Evolutionary conservation across 2,888 invertebrate species (phyloP).

Genomic region (Carabus problematicus): DNA sequence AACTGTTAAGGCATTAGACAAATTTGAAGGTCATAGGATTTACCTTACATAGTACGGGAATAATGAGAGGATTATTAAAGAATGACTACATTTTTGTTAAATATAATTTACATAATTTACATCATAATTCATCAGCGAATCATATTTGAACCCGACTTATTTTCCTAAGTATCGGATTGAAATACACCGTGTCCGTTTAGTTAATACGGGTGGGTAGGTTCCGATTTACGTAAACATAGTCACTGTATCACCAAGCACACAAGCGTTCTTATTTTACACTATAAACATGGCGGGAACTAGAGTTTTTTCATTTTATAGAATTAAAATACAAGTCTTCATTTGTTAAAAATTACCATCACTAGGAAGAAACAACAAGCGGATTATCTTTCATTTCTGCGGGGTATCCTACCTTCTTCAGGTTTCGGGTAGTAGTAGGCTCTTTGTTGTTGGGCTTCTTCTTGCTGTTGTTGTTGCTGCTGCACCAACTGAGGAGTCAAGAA

Average conservation of each 20-base stretch:
- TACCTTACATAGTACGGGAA: no score
- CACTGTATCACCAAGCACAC: not conserved
- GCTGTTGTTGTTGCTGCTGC: conserved; percentile 54
- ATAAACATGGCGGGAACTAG: conserved; percentile 39
- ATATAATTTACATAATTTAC: no score
- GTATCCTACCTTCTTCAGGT: conserved; percentile 47
- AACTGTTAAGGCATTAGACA: no score
- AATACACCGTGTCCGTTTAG: no score
- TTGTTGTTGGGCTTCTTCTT: conserved; percentile 50
- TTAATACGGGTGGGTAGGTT: no score
- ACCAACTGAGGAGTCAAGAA: conserved; percentile 76
- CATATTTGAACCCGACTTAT: no score
- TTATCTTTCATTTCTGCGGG: conserved; percentile 48
- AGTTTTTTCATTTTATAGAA: conserved; percentile 20
- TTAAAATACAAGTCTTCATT: conserved; percentile 36
- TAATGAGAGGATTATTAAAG: no score
- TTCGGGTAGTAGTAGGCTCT: conserved; percentile 50
- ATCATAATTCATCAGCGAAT: no score
- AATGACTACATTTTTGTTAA: no score
- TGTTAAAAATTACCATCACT: not conserved
- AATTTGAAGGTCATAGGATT: no score
- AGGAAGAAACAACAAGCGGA: not conserved
- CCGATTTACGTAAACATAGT: no score
- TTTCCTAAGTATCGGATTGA: no score
- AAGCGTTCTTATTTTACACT: conserved; percentile 25